A percentile compares a stretch with the other conserved stretches of the same genome.
Evolutionary conservation across 2,888 invertebrate genomes (phyloP).

Genomic region (Agelastica alni): DNA sequence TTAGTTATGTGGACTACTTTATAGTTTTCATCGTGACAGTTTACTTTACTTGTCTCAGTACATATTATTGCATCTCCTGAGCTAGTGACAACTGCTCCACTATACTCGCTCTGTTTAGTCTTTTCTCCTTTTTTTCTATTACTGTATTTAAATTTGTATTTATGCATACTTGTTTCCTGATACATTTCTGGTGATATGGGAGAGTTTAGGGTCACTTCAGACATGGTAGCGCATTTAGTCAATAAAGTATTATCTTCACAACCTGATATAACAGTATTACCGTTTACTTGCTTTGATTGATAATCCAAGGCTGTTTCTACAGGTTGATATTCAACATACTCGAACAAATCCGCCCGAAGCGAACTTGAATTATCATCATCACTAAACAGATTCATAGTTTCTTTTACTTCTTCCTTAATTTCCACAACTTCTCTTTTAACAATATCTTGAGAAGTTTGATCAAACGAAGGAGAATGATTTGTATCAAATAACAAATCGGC

Average conservation of each 20-base stretch:
- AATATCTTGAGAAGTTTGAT: slow-evolving; percentile 61
- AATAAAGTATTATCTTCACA: slow-evolving; percentile 54
- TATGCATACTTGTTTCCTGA: slow-evolving; percentile 48
- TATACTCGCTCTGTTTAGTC: slow-evolving; percentile 38
- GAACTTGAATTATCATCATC: slow-evolving; percentile 50
- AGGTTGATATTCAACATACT: slow-evolving; percentile 52
- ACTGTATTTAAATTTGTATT: slow-evolving; percentile 56
- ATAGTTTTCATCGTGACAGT: slow-evolving; percentile 39
- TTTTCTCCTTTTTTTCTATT: slow-evolving; percentile 52
- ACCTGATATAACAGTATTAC: slow-evolving; percentile 45
- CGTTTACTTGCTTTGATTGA: slow-evolving; percentile 49
- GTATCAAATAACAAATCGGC: slow-evolving; percentile 74
- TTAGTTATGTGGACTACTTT: slow-evolving; percentile 50
- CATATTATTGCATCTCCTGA: slow-evolving; percentile 52
- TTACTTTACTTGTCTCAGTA: slow-evolving; percentile 44
- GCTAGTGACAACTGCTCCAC: slow-evolving; percentile 48
- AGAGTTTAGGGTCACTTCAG: slow-evolving; percentile 55
- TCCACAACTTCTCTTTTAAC: slow-evolving; percentile 36
- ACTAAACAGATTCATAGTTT: slow-evolving; percentile 52
- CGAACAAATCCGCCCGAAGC: slow-evolving; percentile 52
- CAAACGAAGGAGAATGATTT: slow-evolving; percentile 71
- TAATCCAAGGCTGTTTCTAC: slow-evolving; percentile 47
- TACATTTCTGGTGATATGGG: slow-evolving; percentile 53
- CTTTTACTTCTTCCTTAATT: slow-evolving; percentile 46
- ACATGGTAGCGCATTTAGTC: slow-evolving; percentile 54